Evolutionary conservation across 2,797 vertebrate genomes (phyloP), one percentile per base, ranked within the genome.

Genomic region (Chaunax sp.): DNA sequence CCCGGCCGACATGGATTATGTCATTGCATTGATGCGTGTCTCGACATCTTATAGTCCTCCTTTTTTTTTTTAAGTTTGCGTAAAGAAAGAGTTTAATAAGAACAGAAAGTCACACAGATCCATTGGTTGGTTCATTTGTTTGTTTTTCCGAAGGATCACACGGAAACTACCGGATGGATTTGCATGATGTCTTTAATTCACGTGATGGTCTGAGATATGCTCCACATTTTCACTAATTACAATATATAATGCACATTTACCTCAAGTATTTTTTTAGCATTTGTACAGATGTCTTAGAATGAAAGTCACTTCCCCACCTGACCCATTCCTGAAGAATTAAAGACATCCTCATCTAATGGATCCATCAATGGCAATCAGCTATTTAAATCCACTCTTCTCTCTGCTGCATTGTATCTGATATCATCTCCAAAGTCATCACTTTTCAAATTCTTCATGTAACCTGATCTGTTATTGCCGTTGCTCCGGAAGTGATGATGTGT

Each of bases 311-410:
- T 43, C 1, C 45, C 0, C 25, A 1, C 16, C 15, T 15, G 16
- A 10, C 23, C 9, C 26, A 30, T 30, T 51, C 26, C 25, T n/a
- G 5, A n/a, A n/a, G 18, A 18, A 51, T 33, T 7, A 7, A 7
- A 50, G 26, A 28, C 5, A 28, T 49, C 16, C 8, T 49, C 3
- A 30, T n/a, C n/a, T n/a, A n/a, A n/a, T n/a, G n/a, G n/a, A n/a
- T n/a, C 43, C 43, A 19, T 69, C 54, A 37, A 19, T 30, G 41
- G 37, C 56, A 69, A 41, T 37, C 30, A 64, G 41, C n/a, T 61
- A 64, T 75, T 78, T 49, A 63, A 54, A 57, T 45, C 33, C 40
- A 28, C 13, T 22, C 10, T 15, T 22, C 46, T 38, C 37, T 41
- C 35, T 44, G 5, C 28, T 33, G 26, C 44, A 45, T 4, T 20